Percentiles rank a stretch among this genome's conserved stretches.
phyloP scores from a whole-genome alignment of 2,113 vertebrate genomes.

The Pongo pygmaeus region DNA sequence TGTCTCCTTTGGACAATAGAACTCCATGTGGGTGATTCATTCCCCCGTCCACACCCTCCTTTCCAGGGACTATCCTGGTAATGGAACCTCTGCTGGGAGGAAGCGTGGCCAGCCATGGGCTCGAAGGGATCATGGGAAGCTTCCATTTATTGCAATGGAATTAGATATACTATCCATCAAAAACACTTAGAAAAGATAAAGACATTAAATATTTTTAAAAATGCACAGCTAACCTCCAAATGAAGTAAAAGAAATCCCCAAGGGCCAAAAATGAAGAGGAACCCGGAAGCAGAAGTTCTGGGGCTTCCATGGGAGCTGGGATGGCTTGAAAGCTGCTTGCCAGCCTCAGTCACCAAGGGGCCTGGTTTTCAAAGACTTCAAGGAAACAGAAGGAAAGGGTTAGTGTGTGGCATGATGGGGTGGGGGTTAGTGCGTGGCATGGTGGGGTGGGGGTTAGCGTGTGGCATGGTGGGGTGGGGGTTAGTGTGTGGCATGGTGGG shows the following conservation, averaged over 20 bases:
- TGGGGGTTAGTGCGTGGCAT: neutral
- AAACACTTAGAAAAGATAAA: neutral
- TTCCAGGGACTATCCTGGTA: neutral
- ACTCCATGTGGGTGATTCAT: too few species aligned
- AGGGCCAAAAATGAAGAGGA: too few species aligned
- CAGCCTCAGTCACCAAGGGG: neutral
- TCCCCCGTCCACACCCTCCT: rapidly evolving
- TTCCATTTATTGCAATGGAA: too few species aligned
- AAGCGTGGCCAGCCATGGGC: rapidly evolving
- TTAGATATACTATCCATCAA: rapidly evolving
- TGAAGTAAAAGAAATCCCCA: neutral
- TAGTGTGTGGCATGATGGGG: rapidly evolving
- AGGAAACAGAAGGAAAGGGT: too few species aligned
- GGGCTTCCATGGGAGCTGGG: neutral
- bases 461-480: neutral
- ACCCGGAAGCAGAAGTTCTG: neutral
- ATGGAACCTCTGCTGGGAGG: neutral
- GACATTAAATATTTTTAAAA: neutral
- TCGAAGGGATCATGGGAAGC: rapidly evolving
- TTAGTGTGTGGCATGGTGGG: neutral
- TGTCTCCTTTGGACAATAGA: neutral
- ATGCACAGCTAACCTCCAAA: neutral
- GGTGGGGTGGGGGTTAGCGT: neutral
- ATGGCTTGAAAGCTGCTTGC: neutral
- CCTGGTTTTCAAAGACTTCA: neutral